A percentile compares a stretch with the other conserved stretches of the same genome.
Conservation (phyloP, 1,140 invertebrate genomes). For the Brachystomella parvula region DNA sequence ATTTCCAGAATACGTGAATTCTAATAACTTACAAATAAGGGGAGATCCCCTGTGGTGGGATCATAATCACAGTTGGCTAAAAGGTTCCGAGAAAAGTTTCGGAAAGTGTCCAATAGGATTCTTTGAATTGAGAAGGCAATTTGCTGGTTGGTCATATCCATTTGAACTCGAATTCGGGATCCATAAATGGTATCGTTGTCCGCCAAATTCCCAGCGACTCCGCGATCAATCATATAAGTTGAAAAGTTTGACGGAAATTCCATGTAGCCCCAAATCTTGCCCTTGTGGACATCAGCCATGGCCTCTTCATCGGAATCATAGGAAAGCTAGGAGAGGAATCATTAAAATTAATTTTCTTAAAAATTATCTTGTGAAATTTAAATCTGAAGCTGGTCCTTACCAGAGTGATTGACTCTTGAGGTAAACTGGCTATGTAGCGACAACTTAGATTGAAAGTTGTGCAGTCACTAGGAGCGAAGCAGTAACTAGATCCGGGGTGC, state of each 20-base stretch:
- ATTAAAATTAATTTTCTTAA: slow-evolving; percentile 1
- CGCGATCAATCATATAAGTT: slow-evolving; percentile 61
- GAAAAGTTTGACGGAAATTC: slow-evolving; percentile 82
- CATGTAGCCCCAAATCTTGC: slow-evolving; percentile 75
- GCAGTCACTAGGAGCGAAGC: slow-evolving; percentile 52
- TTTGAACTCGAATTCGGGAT: slow-evolving; percentile 71
- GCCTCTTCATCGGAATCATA: slow-evolving; percentile 57
- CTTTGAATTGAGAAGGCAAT: slow-evolving; percentile 73
- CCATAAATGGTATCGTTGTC: slow-evolving; percentile 69
- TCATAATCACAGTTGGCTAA: slow-evolving; percentile 63
- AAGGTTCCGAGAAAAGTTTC: slow-evolving; percentile 64
- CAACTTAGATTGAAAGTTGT: slow-evolving; percentile 63
- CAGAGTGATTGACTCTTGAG: slow-evolving; percentile 38
- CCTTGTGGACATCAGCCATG: slow-evolving; percentile 58
- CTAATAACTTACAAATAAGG: slow-evolving; percentile 47
- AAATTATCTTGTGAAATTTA: background rate
- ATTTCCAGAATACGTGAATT: background rate
- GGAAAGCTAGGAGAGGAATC: slow-evolving; percentile 45
- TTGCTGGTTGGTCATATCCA: slow-evolving; percentile 91
- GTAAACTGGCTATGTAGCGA: slow-evolving; percentile 61
- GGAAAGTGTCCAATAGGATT: slow-evolving; percentile 68
- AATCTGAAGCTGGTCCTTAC: slow-evolving; percentile 4
- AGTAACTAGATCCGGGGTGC: slow-evolving; percentile 49
- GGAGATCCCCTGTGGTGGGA: slow-evolving; percentile 69
- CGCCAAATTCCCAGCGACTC: slow-evolving; percentile 57